Evolutionary conservation across 1,140 invertebrate species (phyloP), one percentile per base, ranked within the genome.

Genomic region (Micrasema minimum): DNA sequence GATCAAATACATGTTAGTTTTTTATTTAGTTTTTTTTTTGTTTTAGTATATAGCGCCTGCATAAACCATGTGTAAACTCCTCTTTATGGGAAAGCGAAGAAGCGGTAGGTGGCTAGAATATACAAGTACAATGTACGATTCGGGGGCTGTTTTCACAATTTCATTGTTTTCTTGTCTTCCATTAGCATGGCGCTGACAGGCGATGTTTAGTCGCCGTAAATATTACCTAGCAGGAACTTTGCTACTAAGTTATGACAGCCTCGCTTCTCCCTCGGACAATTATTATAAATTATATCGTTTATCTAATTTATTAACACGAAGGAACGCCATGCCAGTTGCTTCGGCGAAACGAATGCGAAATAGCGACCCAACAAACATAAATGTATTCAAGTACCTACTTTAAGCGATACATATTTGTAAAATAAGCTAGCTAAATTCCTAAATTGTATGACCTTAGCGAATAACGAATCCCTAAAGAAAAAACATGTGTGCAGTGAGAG

Each of bases 161-260:
- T n/a, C n/a, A n/a, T n/a, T n/a, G n/a, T n/a, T n/a, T n/a, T n/a
- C n/a, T n/a, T n/a, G n/a, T n/a, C n/a, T n/a, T 14, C 53, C 53
- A 57, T 57, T 57, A 57, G 23, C 26, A n/a, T 9, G 26, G 53
- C 41, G 71, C 71, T 72, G 71, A 72, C 71, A 72, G 71, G 57
- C 71, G 59, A 69, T 72, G 71, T 72, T 72, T 72, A 72, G 71
- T 65, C 66, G 71, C 71, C 51, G 71, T 72, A 69, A 72, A 72
- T 72, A 72, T 69, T 59, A 43, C 64, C 66, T 43, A 62, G 48
- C 57, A 22, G 57, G 57, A 61, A 61, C 57, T 61, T 61, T 43
- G 12, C 57, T 38, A 38, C 71, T 69, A 66, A 72, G 66, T 72
- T 72, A 72, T 61, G 61, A 46, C 51, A 51, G 41, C 64, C 50